Evolutionary conservation across 2,113 vertebrate species (phyloP), one percentile per base, ranked within the genome.

Genomic region (Anguilla japonica): DNA sequence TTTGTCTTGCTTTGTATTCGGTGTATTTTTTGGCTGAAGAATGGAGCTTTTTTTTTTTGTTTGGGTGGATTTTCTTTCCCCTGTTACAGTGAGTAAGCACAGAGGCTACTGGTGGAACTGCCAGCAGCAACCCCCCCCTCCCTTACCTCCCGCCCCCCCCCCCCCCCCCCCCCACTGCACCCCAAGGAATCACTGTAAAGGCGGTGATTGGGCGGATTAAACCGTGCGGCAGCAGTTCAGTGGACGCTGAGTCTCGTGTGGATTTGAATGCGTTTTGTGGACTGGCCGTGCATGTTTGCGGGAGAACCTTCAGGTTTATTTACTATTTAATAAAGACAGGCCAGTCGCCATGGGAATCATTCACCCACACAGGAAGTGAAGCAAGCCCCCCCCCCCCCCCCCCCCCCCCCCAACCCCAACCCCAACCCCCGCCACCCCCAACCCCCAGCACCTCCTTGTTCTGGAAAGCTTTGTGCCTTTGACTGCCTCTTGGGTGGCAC

Each of bases 201-300:
- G 34, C 80, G 79, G 67, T 57, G 81, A 85, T 88, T 85, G 82
- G 63, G 84, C n/a, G 83, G 87, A 88, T 88, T 85, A 88, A 83
- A 85, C n/a, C 41, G 50, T 14, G 29, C 56, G 29, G 78, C 82
- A 75, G 60, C 81, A 53, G 63, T 78, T 75, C 81, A 83, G 60
- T n/a, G 29, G 79, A 41, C n/a, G 22, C 14, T 15, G 41, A 40
- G 41, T 71, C 82, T 34, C 43, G 71, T 82, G 8, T 5, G 75
- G 53, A 18, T 83, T 71, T 78, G 8, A 56, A 83, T 56, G 43
- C 67, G 0, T 43, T 56, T 5, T 0, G 41, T 11, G 50, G 79
- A 46, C 50, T 60, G 50, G 34, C 53, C 60, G 60, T 41, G 56
- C 53, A 15, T 16, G 41, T 26, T 41, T 56, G n/a, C 53, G 43